These are phyloP conservation scores for Cyphomyrus plagiostoma DNA, from an alignment of 2,113 vertebrate species.

Conservation along the genomic window DNA sequence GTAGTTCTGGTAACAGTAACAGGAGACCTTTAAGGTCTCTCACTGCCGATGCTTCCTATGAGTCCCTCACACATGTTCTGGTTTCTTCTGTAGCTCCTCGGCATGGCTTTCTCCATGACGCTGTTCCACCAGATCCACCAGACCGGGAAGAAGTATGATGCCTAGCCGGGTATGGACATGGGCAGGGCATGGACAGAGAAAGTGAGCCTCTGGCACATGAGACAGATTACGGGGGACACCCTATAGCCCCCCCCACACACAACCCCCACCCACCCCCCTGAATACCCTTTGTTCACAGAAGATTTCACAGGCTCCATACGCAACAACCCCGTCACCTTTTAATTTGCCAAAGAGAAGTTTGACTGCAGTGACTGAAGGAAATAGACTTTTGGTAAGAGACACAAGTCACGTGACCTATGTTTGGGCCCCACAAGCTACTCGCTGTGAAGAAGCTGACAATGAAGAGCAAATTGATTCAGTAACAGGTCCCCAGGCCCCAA, in stretches of 20 bases:
- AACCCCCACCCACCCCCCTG: not conserved
- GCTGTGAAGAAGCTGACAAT: slow-evolving; percentile 27
- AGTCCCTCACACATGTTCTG: not conserved
- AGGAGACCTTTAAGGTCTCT: not conserved
- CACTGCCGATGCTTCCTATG: not conserved
- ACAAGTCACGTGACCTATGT: slow-evolving; percentile 15
- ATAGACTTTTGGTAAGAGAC: slow-evolving; percentile 41
- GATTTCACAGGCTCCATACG: slow-evolving; percentile 27
- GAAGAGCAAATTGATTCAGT: slow-evolving; percentile 44
- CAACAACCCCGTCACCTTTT: slow-evolving; percentile 59
- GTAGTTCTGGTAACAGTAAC: not conserved
- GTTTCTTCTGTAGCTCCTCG: slow-evolving; percentile 77
- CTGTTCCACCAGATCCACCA: slow-evolving; percentile 97
- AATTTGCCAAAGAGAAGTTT: slow-evolving; percentile 82
- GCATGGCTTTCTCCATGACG: slow-evolving; percentile 98
- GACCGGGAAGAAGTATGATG: slow-evolving; percentile 95
- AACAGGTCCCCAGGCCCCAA: slow-evolving; percentile 30
- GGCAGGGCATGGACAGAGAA: not conserved
- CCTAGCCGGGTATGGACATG: slow-evolving; percentile 56
- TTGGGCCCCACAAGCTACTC: slow-evolving; percentile 18
- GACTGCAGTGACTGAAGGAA: slow-evolving; percentile 44
- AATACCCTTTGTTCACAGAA: not conserved
- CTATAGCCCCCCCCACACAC: not conserved
- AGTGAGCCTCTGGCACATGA: slow-evolving; percentile 42
- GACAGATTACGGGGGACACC: slow-evolving; percentile 50